Evolutionary conservation across 2,888 invertebrate genomes (phyloP), one percentile per base, ranked within the genome.

Genomic region (Escarpia spicata): DNA sequence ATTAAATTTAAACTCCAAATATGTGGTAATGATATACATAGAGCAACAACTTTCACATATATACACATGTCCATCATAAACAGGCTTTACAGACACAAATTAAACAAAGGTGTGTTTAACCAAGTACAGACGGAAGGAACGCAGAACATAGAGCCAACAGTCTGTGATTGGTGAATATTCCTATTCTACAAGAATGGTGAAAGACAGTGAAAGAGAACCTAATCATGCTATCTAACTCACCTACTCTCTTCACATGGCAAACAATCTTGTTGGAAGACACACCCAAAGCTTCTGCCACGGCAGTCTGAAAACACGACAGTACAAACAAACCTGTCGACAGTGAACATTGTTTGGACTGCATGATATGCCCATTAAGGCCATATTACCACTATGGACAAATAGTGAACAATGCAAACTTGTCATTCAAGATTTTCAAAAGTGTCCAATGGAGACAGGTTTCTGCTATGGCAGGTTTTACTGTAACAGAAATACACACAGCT

Each of bases 241-340:
- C 96, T 95, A 99, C 97, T 92, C 99, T 97, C 96, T 99, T 99
- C 0, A 98, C 98, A 94, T 98, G 97, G 31, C 98, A 97, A 0
- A 97, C 97, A 37, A 99, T 97, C 95, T 97, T 97, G 95, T 97
- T 96, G 4, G 97, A 97, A 0, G 98, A 98, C 43, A 98, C 97
- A 75, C 97, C 97, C 44, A 99, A 97, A 6, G 98, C 97, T 94
- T 98, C 75, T 26, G 26, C 15, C 75, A 75, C 26, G 0, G 52
- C 52, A 52, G 15, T 52, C 52, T 52, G 15, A 52, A 52, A 52
- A 52, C 52, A 45, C 1, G 45, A 45, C 45, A 45, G 8, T 9
- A 9, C 45, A 9, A 6, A 52, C 9, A 45, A 6, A 9, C 0
- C 45, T 45, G 10, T 45, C 45, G 6, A 45, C 6, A 45, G 15